A percentile compares a stretch with the other conserved stretches of the same genome.
Evolutionary conservation across 2,113 vertebrate species (phyloP).

Genomic region (Pantherophis guttatus): DNA sequence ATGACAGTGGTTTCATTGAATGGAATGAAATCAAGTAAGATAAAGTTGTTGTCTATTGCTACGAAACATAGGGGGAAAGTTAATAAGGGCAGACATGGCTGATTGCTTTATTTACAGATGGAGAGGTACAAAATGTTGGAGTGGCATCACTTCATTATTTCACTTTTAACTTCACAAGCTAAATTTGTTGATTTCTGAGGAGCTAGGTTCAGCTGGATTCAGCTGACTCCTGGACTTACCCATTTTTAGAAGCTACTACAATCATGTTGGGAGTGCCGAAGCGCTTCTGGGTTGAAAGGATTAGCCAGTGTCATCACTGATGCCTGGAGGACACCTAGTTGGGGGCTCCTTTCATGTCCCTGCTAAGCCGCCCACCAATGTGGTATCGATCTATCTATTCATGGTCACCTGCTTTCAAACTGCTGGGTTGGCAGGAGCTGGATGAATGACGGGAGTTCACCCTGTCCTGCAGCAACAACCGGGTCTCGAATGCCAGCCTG

Average conservation of each 20-base stretch:
- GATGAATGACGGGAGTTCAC: too few species aligned
- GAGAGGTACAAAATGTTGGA: neutral
- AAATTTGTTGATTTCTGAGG: neutral
- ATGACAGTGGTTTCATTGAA: conserved; percentile 41
- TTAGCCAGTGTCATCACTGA: neutral
- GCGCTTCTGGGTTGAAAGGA: neutral
- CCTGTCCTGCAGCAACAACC: too few species aligned
- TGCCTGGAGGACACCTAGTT: neutral
- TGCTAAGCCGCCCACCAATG: neutral
- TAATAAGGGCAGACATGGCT: neutral
- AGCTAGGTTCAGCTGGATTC: neutral
- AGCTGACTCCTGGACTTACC: neutral
- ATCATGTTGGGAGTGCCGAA: neutral
- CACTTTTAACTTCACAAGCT: neutral
- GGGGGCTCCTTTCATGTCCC: neutral
- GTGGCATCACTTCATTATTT: neutral
- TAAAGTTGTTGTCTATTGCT: neutral
- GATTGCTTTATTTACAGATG: neutral
- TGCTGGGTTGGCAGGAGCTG: neutral
- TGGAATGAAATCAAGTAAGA: conserved; percentile 56
- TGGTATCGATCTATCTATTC: neutral
- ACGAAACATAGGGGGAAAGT: neutral
- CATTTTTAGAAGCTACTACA: neutral
- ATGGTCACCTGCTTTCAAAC: neutral
- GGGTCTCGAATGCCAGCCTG: neutral